Base-by-base conservation (phyloP, 1,140 invertebrate genomes). In the Lordiphosa clarofinis region DNA sequence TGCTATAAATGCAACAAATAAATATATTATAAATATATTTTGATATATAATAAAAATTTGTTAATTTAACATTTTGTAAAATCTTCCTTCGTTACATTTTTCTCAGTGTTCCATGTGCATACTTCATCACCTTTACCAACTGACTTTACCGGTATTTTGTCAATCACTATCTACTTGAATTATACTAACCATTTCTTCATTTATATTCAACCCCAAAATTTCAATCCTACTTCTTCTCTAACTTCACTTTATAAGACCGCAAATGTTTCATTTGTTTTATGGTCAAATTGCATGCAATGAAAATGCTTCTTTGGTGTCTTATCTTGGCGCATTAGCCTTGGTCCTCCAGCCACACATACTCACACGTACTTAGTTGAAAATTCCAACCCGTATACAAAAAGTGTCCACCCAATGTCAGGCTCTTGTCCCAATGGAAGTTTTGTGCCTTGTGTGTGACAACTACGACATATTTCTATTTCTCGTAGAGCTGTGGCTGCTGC, bases 211-310 rank as follows among this genome's bases (percentile, higher is more conserved):
- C 2, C 7, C 11, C 11, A 28, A 46, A 33, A 11, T 46, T 28
- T 28, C 24, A 28, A 28, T 28, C 24, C 24, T 11, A 46, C 9
- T 54, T 35, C 52, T n/a, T 19, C 40, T 53, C 49, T 81, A 72
- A 71, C 66, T 50, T 67, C 58, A 47, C 35, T n/a, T n/a, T n/a
- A 47, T 46, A 67, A 59, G 63, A 65, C 67, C 81, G 46, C 74
- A 86, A 54, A 63, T 71, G 58, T 66, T 81, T 78, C 67, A 75
- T 75, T 86, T 86, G 73, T 73, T 86, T 86, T 75, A 75, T 73
- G 60, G 67, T 61, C 81, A 39, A 73, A 60, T 60, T 69, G 71
- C 81, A 86, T 86, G 73, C 72, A 76, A 76, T 69, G 76, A 56
- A 84, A 69, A 73, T 84, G 69, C 31, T 37, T 65, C 66, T 33